These are phyloP conservation scores for Caenorhabditis angaria DNA, from an alignment of 2,888 invertebrate genomes.

Conservation along the genomic window DNA sequence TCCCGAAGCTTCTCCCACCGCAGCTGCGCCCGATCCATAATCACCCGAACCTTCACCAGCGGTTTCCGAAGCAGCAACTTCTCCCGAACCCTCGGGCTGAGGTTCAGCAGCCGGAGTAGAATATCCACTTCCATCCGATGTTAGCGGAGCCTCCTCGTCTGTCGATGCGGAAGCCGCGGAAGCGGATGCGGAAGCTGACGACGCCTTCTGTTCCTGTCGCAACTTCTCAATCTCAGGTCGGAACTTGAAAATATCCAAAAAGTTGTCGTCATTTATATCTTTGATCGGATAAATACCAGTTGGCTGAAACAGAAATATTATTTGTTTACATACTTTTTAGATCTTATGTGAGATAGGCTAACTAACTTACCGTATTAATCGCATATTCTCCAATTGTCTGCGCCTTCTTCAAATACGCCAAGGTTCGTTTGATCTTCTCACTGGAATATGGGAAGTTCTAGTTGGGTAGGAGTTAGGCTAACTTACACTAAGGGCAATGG, in stretches of 20 bases:
- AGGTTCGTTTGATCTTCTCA: slow-evolving; percentile 48
- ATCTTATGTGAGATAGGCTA: too few relatives aligned
- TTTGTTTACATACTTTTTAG: too few relatives aligned
- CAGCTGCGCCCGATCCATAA: not conserved
- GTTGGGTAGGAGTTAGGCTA: not conserved
- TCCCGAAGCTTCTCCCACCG: slow-evolving; percentile 12
- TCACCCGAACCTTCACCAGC: not conserved
- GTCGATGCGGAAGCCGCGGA: slow-evolving; percentile 10
- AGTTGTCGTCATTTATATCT: slow-evolving; percentile 54
- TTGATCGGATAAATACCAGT: slow-evolving; percentile 58
- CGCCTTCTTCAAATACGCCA: slow-evolving; percentile 43
- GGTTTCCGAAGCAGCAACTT: slow-evolving; percentile 7
- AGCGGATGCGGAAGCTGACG: slow-evolving; percentile 15
- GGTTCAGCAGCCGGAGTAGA: slow-evolving; percentile 16
- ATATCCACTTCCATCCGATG: not conserved
- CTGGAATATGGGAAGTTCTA: not conserved
- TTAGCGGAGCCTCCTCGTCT: not conserved
- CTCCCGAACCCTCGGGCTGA: slow-evolving; percentile 23
- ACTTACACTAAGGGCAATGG: not conserved
- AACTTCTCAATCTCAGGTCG: slow-evolving; percentile 44
- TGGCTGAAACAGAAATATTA: slow-evolving; percentile 53
- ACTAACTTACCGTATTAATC: slow-evolving; percentile 46
- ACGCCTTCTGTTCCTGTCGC: slow-evolving; percentile 23
- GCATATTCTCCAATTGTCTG: slow-evolving; percentile 53
- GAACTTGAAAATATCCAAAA: slow-evolving; percentile 55